Evolutionary conservation across 2,113 vertebrate species (phyloP), one percentile per base, ranked within the genome.

Genomic region (Pterocles gutturalis): DNA sequence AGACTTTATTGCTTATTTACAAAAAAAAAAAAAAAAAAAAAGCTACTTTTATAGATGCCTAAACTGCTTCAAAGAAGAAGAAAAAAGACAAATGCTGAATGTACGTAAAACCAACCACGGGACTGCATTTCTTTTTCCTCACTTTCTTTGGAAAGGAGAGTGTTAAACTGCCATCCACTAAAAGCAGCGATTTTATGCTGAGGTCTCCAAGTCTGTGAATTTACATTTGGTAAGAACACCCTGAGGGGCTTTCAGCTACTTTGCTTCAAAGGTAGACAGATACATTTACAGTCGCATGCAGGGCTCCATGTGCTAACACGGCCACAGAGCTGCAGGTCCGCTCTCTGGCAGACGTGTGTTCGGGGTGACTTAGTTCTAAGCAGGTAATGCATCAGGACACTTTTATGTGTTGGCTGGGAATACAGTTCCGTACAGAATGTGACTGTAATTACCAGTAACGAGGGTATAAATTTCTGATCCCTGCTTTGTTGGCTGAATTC

Each of bases 141-240:
- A 3, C 19, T 94, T 93, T 67, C 49, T 73, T 31, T 43, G 90
- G 96, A 70, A 83, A 96, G 48, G 87, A 95, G 49, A 90, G 94
- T 83, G 95, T 97, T 98, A 98, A 97, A 76, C 67, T 83, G 38
- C 48, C 82, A 95, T 67, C 38, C 86, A 53, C 66, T 79, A 94
- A 97, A 97, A 96, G 93, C 71, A 54, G n/a, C 0, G 25, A 86
- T 96, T 98, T 97, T 95, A 95, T 96, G 81, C 96, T 88, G 93
- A 98, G 80, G 90, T 97, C 87, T 98, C 96, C 71, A 91, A 93
- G 85, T 96, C 95, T 93, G 93, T 76, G 84, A 97, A 98, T 97
- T 98, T 97, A 96, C 94, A 97, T 97, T 97, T 98, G 45, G 46
- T 94, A 96, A 97, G 96, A 98, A 97, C 64, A 92, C 89, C 96